Evolutionary conservation across 2,888 invertebrate genomes (phyloP).

Genomic region (Megalurothrips usitatus): DNA sequence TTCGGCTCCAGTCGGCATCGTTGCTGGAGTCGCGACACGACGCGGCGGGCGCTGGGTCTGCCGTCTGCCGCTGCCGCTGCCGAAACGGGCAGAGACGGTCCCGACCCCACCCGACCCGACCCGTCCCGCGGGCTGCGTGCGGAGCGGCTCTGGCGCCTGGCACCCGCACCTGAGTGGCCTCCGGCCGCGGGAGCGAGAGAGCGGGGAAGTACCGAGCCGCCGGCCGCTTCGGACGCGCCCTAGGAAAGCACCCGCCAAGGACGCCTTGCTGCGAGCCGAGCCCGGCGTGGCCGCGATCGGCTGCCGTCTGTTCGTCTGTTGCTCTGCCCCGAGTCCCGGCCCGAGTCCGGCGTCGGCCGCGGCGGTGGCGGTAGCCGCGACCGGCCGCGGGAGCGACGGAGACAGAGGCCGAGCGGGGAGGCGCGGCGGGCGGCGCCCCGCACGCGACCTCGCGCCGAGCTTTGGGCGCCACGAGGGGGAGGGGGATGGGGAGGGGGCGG

Average conservation of each 20-base stretch:
- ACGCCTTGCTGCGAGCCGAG: neutral
- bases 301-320: neutral
- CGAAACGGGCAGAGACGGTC: neutral
- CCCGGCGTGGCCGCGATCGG: neutral
- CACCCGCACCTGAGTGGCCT: neutral
- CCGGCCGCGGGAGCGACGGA: neutral
- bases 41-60: neutral
- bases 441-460: neutral
- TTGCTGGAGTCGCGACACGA: too few relatives aligned
- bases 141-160: neutral
- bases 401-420: neutral
- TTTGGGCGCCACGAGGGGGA: neutral
- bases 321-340: neutral
- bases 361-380: neutral
- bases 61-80: neutral
- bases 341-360: neutral
- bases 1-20: too few relatives aligned
- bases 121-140: neutral
- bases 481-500: neutral
- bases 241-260: constrained; percentile 19
- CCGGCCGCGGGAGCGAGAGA: neutral
- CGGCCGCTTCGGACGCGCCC: neutral
- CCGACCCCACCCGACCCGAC: neutral
- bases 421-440: neutral
- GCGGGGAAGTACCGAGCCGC: neutral